These are phyloP conservation scores for Salarias fasciatus DNA, from an alignment of 2,797 vertebrate species.

Conservation along the genomic window DNA sequence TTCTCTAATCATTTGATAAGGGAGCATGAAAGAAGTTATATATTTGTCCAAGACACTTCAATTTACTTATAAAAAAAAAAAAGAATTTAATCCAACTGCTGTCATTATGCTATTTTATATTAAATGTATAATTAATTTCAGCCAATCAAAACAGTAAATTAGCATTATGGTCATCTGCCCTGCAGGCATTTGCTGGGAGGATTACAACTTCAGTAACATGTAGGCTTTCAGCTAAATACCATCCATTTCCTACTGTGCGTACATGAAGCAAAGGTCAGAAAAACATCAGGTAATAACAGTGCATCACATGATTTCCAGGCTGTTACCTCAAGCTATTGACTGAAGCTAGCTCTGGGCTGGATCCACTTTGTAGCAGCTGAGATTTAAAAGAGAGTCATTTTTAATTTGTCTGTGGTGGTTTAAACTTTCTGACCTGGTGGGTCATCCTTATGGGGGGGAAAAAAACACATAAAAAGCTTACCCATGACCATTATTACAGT, in stretches of 20 bases:
- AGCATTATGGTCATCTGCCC: conserved; percentile 18
- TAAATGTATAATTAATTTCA: no score
- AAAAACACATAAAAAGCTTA: no score
- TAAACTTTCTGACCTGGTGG: no score
- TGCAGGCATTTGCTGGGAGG: neutral
- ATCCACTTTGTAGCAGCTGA: neutral
- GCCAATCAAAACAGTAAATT: neutral
- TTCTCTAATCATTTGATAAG: conserved; percentile 36
- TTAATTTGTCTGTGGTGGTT: no score
- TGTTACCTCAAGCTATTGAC: neutral
- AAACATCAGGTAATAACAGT: conserved; percentile 14
- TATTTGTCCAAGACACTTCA: conserved; percentile 1
- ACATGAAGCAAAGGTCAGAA: neutral
- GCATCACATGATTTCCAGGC: conserved; percentile 7
- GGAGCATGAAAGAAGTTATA: conserved; percentile 3
- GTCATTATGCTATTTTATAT: conserved; percentile 9
- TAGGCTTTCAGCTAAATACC: conserved; percentile 22
- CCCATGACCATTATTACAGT: no score
- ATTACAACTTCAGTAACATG: neutral
- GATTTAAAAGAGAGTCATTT: no score
- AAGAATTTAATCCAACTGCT: neutral
- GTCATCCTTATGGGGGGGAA: no score
- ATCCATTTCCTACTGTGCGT: conserved; percentile 18
- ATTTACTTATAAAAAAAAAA: neutral
- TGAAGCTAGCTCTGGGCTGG: conserved; percentile 18